Evolutionary conservation across 2,113 vertebrate genomes (phyloP), one percentile per base, ranked within the genome.

Genomic region (Microcebus tavaratra): DNA sequence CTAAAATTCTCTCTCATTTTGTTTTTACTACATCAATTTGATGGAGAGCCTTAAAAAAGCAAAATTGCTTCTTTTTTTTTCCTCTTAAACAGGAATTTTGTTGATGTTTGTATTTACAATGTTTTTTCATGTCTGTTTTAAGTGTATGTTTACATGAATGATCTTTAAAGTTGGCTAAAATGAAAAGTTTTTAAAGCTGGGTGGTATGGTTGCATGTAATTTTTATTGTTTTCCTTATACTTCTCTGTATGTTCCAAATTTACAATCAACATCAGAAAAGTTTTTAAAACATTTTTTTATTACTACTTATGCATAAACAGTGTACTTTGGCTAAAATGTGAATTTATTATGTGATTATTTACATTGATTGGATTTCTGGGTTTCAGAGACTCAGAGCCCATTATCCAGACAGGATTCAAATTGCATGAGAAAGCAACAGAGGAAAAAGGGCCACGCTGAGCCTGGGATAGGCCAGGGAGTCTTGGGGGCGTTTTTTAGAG

Each of bases 191-290:
- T 86, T 59, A 81, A 45, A 31, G 45, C 17, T 57, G 50, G 25
- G 53, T 65, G 25, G 48, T 63, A 14, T 83, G 65, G 21, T 76
- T 80, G 34, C 59, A 8, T 65, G 29, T n/a, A n/a, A 5, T n/a
- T 88, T 88, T 84, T 80, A 53, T 80, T 83, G 25, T 65, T 88
- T 85, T 88, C 65, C 8, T 42, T 89, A 80, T 59, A 89, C 39
- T 88, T 95, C 67, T 95, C 55, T 93, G 65, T 85, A 45, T 92
- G 63, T 94, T 91, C 88, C 86, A 65, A 59, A 91, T 55, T 61
- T 82, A 34, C 18, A 67, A 7, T 63, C n/a, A 85, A 21, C 25
- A 15, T 65, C 45, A 91, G 76, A 65, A 50, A 72, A 55, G 23
- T 31, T 45, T 94, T 76, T 68, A 4, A 75, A 80, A 59, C 11